phyloP scores from a whole-genome alignment of 2,113 vertebrate species.

The Sus scrofa region T2T-Sscrofa CM000823.6:2974001-2974500 shows the following conservation, averaged over 20 bases:
- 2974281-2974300: background rate
- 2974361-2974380: too few relatives aligned
- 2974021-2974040: constrained; percentile 72
- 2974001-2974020: constrained; percentile 39
- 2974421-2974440: background rate
- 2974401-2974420: background rate
- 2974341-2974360: rapidly evolving
- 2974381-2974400: rapidly evolving
- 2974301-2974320: rapidly evolving
- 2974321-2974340: too few relatives aligned
- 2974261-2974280: too few relatives aligned
- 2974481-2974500: background rate
- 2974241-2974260: too few relatives aligned
- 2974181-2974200: rapidly evolving
- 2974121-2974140: rapidly evolving
- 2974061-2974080: constrained; percentile 9
- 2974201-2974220: background rate
- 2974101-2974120: rapidly evolving
- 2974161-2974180: background rate
- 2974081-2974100: background rate
- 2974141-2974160: background rate
- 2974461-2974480: background rate
- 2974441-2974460: background rate
- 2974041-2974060: constrained; percentile 14
- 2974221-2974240: background rate